phyloP scores from a whole-genome alignment of 2,888 invertebrate species.

The Xanthorhoe spadicearia region DNA sequence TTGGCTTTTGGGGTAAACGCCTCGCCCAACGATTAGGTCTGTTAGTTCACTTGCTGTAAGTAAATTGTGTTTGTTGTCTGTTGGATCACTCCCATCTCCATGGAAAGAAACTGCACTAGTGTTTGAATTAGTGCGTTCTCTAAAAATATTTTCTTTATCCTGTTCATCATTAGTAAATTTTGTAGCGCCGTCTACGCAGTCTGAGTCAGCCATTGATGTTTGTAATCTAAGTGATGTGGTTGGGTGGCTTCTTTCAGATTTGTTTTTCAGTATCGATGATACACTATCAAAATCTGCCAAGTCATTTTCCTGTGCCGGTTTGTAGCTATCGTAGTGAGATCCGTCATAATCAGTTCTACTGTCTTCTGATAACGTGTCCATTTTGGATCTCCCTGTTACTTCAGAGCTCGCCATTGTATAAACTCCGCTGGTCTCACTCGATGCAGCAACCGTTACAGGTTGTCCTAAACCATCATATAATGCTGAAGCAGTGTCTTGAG shows the following conservation, averaged over 20 bases:
- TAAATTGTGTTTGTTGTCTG: slow-evolving; percentile 90
- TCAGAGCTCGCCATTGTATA: slow-evolving; percentile 91
- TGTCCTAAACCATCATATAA: slow-evolving; percentile 82
- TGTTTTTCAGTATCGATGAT: slow-evolving; percentile 80
- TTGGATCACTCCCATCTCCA: slow-evolving; percentile 95
- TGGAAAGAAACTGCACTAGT: slow-evolving; percentile 93
- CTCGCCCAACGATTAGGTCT: slow-evolving; percentile 92
- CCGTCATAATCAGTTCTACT: slow-evolving; percentile 77
- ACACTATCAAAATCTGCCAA: slow-evolving; percentile 80
- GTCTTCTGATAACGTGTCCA: slow-evolving; percentile 79
- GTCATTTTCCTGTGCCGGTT: slow-evolving; percentile 80
- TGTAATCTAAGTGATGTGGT: slow-evolving; percentile 55
- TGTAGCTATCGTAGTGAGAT: slow-evolving; percentile 85
- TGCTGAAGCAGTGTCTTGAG: slow-evolving; percentile 84
- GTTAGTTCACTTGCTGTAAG: slow-evolving; percentile 93
- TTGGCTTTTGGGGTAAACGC: slow-evolving; percentile 89
- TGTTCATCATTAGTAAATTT: slow-evolving; percentile 72
- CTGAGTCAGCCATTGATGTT: slow-evolving; percentile 64
- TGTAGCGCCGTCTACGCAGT: slow-evolving; percentile 80
- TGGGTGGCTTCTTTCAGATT: slow-evolving; percentile 74
- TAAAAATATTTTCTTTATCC: slow-evolving; percentile 79
- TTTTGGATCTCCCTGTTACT: slow-evolving; percentile 85
- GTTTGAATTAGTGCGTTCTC: slow-evolving; percentile 90
- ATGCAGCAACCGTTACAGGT: slow-evolving; percentile 86
- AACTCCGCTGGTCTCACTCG: slow-evolving; percentile 94